phyloP scores from a whole-genome alignment of 2,888 invertebrate species.

The Alsophila aescularia region DNA sequence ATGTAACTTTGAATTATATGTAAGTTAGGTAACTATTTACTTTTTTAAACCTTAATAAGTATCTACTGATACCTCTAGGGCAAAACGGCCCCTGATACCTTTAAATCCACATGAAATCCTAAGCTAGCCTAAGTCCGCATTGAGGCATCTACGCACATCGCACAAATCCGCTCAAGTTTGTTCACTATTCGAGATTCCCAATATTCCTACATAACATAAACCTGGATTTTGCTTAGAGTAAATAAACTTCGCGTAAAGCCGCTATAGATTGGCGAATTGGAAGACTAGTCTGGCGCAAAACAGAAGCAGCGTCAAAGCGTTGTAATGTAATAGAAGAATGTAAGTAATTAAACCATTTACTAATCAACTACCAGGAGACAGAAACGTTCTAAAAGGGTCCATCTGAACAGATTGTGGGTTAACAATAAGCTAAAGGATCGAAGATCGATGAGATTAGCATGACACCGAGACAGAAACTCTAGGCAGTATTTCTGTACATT shows the following conservation, averaged over 20 bases:
- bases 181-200: slow-evolving; percentile 17
- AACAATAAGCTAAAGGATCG: no score
- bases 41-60: no score
- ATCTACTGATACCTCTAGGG: not conserved
- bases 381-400: no score
- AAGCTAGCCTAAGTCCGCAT: slow-evolving; percentile 3
- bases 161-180: slow-evolving; percentile 22
- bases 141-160: slow-evolving; percentile 16
- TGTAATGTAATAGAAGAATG: no score
- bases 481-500: no score
- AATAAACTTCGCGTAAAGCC: slow-evolving; percentile 23
- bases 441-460: no score
- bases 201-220: slow-evolving; percentile 20
- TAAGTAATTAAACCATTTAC: no score
- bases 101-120: slow-evolving; percentile 9
- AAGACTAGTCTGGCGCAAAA: slow-evolving; percentile 13
- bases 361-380: no score
- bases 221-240: slow-evolving; percentile 20
- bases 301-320: slow-evolving; percentile 3
- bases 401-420: no score
- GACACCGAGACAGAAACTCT: no score
- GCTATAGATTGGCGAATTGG: slow-evolving; percentile 18
- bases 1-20: no score
- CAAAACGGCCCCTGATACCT: slow-evolving; percentile 1
- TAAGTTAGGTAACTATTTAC: not conserved